Conservation (phyloP, 1,140 invertebrate genomes). For the Drosophila rufa region DNA sequence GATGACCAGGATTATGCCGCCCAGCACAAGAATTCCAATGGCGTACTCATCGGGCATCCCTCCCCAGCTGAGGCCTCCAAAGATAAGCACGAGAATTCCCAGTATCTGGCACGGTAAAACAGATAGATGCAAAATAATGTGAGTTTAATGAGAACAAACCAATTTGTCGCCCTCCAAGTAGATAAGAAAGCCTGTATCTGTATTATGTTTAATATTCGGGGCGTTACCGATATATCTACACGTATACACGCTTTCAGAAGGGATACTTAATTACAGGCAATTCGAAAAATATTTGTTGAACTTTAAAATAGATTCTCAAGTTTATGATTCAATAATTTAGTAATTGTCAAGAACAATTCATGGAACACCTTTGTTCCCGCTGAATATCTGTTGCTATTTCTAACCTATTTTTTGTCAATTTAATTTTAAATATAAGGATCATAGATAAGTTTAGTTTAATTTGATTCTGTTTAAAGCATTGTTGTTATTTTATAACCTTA, state of each 20-base stretch:
- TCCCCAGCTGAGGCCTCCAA: constrained; percentile 85
- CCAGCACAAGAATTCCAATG: constrained; percentile 90
- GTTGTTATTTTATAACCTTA: too few species aligned
- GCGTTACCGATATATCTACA: constrained; percentile 11
- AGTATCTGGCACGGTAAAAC: constrained; percentile 54
- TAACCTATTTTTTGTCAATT: too few species aligned
- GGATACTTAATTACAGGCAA: background rate
- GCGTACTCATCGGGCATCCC: constrained; percentile 83
- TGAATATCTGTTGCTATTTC: too few species aligned
- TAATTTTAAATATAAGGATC: too few species aligned
- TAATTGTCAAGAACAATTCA: too few species aligned
- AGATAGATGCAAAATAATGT: background rate
- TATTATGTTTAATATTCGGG: constrained; percentile 11
- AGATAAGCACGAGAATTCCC: constrained; percentile 67
- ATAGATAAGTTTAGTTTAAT: too few species aligned
- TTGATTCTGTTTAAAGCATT: background rate
- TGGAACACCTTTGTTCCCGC: too few species aligned
- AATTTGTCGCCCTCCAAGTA: background rate
- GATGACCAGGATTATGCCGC: constrained; percentile 90
- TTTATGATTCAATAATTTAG: too few species aligned
- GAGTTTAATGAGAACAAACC: constrained; percentile 7
- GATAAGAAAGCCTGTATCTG: constrained; percentile 17
- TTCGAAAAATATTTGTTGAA: background rate
- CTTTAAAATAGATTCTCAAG: too few species aligned
- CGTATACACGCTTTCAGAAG: background rate